phyloP scores from a whole-genome alignment of 2,888 invertebrate species.

The Caenorhabditis drosophilae region DNA sequence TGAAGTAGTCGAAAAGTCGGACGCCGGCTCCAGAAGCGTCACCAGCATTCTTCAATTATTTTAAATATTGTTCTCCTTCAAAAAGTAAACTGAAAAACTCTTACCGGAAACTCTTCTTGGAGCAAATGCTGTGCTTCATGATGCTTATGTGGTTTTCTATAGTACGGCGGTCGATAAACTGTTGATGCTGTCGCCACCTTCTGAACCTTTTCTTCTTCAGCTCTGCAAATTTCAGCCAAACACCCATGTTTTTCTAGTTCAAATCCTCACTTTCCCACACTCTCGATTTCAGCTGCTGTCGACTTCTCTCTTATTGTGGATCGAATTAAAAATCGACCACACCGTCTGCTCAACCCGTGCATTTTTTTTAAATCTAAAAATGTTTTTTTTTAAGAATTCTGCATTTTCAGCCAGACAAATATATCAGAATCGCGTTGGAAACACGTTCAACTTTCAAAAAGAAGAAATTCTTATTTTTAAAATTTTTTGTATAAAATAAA shows the following conservation, averaged over 20 bases:
- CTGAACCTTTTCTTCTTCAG: neutral
- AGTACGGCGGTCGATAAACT: constrained; percentile 48
- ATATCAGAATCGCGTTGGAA: no score
- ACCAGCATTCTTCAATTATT: constrained; percentile 44
- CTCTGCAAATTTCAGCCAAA: neutral
- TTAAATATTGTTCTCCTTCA: neutral
- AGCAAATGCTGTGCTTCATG: constrained; percentile 51
- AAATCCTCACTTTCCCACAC: neutral
- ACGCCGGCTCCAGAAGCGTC: constrained; percentile 54
- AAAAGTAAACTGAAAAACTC: neutral
- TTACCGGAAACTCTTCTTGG: constrained; percentile 53
- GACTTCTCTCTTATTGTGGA: constrained; percentile 19
- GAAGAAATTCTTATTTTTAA: no score
- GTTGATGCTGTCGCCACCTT: constrained; percentile 31
- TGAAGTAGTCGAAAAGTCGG: constrained; percentile 64
- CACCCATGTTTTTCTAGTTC: neutral
- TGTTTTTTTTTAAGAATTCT: no score
- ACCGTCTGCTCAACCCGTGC: constrained; percentile 23
- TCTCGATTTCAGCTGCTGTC: constrained; percentile 6
- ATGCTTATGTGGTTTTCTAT: constrained; percentile 44
- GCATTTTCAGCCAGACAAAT: no score
- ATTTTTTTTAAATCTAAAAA: no score
- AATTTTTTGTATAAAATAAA: no score
- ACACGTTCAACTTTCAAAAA: no score
- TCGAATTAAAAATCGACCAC: constrained; percentile 11